These are phyloP conservation scores for Rhabdophis nuchalis DNA, from an alignment of 2,797 vertebrate species.

Conservation along the genomic window DNA sequence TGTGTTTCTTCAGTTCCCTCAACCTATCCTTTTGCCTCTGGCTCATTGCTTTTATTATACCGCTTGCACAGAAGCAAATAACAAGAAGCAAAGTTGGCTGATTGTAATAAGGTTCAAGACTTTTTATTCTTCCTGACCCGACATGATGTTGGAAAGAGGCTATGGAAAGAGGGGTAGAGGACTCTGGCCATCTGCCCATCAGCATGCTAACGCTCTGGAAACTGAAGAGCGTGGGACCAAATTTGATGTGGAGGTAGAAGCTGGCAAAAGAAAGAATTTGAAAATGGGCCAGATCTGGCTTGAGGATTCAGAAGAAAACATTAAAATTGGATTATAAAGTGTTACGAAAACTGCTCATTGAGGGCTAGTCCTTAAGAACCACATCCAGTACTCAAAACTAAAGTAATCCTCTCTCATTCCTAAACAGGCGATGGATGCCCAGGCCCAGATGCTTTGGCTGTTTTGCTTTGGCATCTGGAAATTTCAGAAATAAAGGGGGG, in stretches of 20 bases:
- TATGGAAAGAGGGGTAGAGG: background rate
- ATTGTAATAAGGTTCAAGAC: background rate
- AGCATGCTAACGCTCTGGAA: background rate
- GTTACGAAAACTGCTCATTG: background rate
- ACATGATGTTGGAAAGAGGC: background rate
- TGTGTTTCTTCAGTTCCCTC: background rate
- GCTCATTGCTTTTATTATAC: background rate
- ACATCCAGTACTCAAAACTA: background rate
- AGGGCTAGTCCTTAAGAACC: background rate
- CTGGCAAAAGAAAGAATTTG: background rate
- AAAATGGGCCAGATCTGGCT: background rate
- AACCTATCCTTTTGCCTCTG: background rate
- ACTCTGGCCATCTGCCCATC: background rate
- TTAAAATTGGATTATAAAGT: background rate
- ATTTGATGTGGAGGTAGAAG: background rate
- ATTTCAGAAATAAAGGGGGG: background rate
- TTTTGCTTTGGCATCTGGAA: background rate
- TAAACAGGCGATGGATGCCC: background rate
- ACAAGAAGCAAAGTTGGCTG: background rate
- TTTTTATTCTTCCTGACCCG: background rate
- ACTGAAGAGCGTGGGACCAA: background rate
- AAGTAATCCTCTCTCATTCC: background rate
- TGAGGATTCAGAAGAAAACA: background rate
- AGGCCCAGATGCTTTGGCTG: background rate
- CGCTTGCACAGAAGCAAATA: background rate